Evolutionary conservation across 2,113 vertebrate species (phyloP), one percentile per base, ranked within the genome.

Genomic region (Reinhardtius hippoglossoides): DNA sequence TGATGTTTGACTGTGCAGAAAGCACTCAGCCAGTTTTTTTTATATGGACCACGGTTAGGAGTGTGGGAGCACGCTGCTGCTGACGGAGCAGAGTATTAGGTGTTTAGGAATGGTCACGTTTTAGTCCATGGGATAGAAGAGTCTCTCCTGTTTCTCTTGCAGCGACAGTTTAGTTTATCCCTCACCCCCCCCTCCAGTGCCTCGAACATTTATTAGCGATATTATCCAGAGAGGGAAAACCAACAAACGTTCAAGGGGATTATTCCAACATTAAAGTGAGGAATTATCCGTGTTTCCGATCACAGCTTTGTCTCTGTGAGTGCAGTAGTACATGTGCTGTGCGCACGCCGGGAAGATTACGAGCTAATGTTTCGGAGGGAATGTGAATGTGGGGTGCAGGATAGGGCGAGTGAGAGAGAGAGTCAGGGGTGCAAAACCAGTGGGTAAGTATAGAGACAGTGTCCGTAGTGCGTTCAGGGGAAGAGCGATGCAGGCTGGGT

Each of bases 1-100:
- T 87, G 81, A 81, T 81, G 81, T 90, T 83, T 73, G 77, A 81
- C 83, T 82, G 73, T 65, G 85, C 81, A 88, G 83, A 85, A 85
- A 87, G 87, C 84, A 87, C 89, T 90, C 67, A 78, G 71, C 2
- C 23, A 20, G 56, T 21, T 68, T 75, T 21, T 68, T 75, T 78
- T 85, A 78, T 81, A 61, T 57, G 76, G 55, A 73, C 56, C 66
- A 54, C 3, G 16, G 79, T 50, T 23, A 42, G 78, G 67, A 71
- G 66, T 74, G 85, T 77, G 80, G 79, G 81, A 74, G 26, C 15
- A 57, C 3, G 16, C 42, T 1, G 48, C 59, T 74, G 87, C 83
- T 81, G 78, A 81, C 76, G 3, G 58, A 69, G 87, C 71, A 44
- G 57, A 21, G 3, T 44, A 68, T 79, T 42, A 69, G 61, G 59